Evolutionary conservation across 64 coral and sea anemone species (phyloP).

Genomic region (Porites australiensis): DNA sequence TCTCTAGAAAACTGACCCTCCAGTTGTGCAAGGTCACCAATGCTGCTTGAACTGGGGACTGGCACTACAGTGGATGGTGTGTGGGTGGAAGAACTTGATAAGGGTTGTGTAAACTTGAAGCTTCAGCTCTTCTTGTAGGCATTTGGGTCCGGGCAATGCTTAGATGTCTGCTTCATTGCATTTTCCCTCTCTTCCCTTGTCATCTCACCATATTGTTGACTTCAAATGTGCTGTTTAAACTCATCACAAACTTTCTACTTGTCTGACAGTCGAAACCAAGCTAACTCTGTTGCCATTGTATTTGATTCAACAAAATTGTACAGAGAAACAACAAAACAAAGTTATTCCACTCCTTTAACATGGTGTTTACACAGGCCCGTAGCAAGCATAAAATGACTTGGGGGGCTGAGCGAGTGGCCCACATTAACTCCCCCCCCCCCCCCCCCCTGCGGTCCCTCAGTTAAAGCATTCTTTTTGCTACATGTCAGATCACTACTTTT

Average conservation of each 20-base stretch:
- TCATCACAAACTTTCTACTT: slow-evolving; percentile 54
- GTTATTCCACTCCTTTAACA: slow-evolving; percentile 66
- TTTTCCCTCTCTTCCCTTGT: slow-evolving; percentile 43
- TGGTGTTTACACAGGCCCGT: background rate
- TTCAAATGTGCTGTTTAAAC: slow-evolving; percentile 8
- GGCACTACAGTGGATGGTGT: slow-evolving; percentile 27
- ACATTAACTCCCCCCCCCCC: too few species aligned
- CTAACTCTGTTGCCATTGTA: slow-evolving; percentile 31
- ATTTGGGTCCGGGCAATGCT: slow-evolving; percentile 63
- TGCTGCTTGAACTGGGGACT: slow-evolving; percentile 16
- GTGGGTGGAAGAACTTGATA: slow-evolving; percentile 31
- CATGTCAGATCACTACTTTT: too few species aligned
- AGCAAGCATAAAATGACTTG: too few species aligned
- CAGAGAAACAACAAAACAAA: slow-evolving; percentile 54
- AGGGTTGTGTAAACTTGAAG: slow-evolving; percentile 62
- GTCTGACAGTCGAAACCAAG: slow-evolving; percentile 60
- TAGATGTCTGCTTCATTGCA: slow-evolving; percentile 44
- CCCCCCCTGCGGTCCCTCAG: too few species aligned
- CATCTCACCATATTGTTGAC: slow-evolving; percentile 35
- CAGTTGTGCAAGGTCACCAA: slow-evolving; percentile 50
- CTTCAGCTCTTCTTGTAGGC: slow-evolving; percentile 69
- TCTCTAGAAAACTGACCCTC: slow-evolving; percentile 68
- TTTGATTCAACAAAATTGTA: slow-evolving; percentile 38
- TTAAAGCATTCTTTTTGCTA: too few species aligned
- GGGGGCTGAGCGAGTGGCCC: too few species aligned